phyloP scores from a whole-genome alignment of 2,113 vertebrate species.

The Ailurus styani region DNA sequence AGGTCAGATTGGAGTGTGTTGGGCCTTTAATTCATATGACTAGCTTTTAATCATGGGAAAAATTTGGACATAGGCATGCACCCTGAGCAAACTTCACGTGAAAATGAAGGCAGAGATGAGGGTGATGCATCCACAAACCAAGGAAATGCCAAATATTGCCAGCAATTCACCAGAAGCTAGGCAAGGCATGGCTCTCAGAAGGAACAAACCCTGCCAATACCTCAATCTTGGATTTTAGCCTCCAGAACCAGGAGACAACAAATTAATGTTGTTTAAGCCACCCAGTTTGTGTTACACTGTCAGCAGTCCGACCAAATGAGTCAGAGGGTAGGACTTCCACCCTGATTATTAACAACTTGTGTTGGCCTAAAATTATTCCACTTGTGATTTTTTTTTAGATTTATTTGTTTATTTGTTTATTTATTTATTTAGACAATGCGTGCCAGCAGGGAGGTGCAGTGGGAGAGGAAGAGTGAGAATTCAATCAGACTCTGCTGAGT shows the following conservation, averaged over 20 bases:
- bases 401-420: neutral
- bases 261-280: neutral
- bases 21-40: neutral
- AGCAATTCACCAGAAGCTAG: neutral
- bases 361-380: neutral
- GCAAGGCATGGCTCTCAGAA: neutral
- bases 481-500: neutral
- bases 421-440: neutral
- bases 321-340: neutral
- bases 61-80: neutral
- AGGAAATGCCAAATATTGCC: neutral
- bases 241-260: neutral
- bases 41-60: neutral
- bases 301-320: neutral
- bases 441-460: neutral
- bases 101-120: neutral
- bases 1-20: neutral
- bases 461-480: neutral
- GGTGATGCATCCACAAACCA: neutral
- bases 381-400: neutral
- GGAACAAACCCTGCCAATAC: neutral
- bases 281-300: neutral
- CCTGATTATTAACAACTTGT: neutral
- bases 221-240: neutral
- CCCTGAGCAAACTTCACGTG: neutral